A percentile compares a stretch with the other conserved stretches of the same genome.
phyloP scores from a whole-genome alignment of 2,888 invertebrate species.

The Elgonia sp. region DNA sequence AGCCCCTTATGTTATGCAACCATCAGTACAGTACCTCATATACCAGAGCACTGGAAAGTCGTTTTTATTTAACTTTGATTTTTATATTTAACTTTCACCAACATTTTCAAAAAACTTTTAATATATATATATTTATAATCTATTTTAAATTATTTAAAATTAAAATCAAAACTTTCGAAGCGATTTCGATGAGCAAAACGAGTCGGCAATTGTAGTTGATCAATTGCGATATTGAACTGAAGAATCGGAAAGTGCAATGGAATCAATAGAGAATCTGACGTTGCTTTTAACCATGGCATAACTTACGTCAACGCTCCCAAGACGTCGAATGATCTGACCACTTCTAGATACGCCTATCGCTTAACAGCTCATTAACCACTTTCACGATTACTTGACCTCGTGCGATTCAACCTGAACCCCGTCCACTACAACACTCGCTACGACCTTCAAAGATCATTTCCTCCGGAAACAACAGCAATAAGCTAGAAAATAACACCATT shows the following conservation, averaged over 20 bases:
- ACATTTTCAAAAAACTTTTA: too few relatives aligned
- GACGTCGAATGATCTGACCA: slow-evolving; percentile 66
- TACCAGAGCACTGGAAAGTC: too few relatives aligned
- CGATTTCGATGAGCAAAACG: slow-evolving; percentile 49
- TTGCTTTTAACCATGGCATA: slow-evolving; percentile 70
- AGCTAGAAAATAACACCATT: slow-evolving; percentile 1
- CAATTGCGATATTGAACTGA: slow-evolving; percentile 40
- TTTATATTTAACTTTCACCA: too few relatives aligned
- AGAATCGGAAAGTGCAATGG: slow-evolving; percentile 62
- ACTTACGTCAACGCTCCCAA: slow-evolving; percentile 70
- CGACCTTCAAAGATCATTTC: slow-evolving; percentile 61
- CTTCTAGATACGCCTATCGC: slow-evolving; percentile 76
- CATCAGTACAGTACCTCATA: too few relatives aligned
- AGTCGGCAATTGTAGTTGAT: slow-evolving; percentile 53
- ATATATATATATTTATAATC: too few relatives aligned
- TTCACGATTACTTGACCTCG: slow-evolving; percentile 76
- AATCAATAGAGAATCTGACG: slow-evolving; percentile 62
- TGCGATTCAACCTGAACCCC: slow-evolving; percentile 61
- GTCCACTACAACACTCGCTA: slow-evolving; percentile 42
- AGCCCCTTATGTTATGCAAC: too few relatives aligned
- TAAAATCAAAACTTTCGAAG: not conserved
- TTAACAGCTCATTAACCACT: slow-evolving; percentile 83
- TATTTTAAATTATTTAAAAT: too few relatives aligned
- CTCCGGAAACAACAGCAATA: slow-evolving; percentile 58
- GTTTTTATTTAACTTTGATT: too few relatives aligned